Evolutionary conservation across 2,888 invertebrate genomes (phyloP).

Genomic region (Aphrophora alni): DNA sequence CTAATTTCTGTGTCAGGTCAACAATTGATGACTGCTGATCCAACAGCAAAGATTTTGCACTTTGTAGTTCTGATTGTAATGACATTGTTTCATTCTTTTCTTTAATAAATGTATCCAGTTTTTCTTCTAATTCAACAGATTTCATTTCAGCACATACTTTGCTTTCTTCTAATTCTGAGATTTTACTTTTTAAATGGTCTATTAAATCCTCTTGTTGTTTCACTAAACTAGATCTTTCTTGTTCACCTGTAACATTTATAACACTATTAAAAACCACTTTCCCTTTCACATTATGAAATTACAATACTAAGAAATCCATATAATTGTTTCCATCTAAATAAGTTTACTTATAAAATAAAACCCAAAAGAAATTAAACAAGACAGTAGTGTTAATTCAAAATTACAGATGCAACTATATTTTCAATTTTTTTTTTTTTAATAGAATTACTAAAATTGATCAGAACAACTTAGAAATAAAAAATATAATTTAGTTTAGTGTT

Average conservation of each 20-base stretch:
- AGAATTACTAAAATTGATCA: too few relatives aligned
- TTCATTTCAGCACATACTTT: constrained; percentile 80
- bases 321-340: too few relatives aligned
- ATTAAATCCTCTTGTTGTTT: constrained; percentile 62
- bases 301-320: too few relatives aligned
- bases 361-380: too few relatives aligned
- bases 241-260: constrained; percentile 36
- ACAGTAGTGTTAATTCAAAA: too few relatives aligned
- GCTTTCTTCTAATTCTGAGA: constrained; percentile 65
- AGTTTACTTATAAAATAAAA: too few relatives aligned
- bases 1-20: constrained; percentile 19
- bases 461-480: too few relatives aligned
- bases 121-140: constrained; percentile 78
- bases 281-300: too few relatives aligned
- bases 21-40: constrained; percentile 18
- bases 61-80: constrained; percentile 16
- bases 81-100: not conserved
- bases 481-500: too few relatives aligned
- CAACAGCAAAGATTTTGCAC: not conserved
- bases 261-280: not conserved
- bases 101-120: constrained; percentile 35
- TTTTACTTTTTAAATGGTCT: constrained; percentile 63
- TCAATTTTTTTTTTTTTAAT: too few relatives aligned
- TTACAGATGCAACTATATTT: too few relatives aligned
- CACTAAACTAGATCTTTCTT: constrained; percentile 23